Evolutionary conservation across 2,113 vertebrate genomes (phyloP).

Genomic region (Solenodon paradoxus): DNA sequence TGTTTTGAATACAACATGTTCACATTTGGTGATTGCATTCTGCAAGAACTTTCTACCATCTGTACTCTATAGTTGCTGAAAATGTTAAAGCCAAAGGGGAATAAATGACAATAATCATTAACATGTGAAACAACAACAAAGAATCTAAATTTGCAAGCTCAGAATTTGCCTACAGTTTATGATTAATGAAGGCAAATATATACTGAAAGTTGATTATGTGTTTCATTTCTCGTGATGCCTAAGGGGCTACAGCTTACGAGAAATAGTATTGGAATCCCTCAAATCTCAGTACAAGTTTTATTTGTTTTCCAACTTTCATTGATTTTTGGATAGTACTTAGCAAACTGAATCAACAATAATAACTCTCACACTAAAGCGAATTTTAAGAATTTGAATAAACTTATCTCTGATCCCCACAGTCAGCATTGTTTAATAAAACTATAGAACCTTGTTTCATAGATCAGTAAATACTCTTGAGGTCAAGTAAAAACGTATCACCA

Average conservation of each 20-base stretch:
- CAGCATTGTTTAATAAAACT: conserved; percentile 35
- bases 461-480: not conserved
- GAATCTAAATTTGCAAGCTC: conserved; percentile 77
- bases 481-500: not conserved
- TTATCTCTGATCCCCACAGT: conserved; percentile 49
- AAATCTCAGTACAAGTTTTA: conserved; percentile 67
- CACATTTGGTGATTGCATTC: conserved; percentile 75
- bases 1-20: conserved; percentile 73
- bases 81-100: conserved; percentile 67
- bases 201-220: conserved; percentile 80
- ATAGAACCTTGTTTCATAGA: conserved; percentile 8
- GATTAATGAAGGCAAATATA: conserved; percentile 80
- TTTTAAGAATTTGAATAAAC: conserved; percentile 68
- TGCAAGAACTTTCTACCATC: conserved; percentile 77
- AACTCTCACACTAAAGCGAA: conserved; percentile 5
- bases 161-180: conserved; percentile 78
- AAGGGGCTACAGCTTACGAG: conserved; percentile 69
- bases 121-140: conserved; percentile 79
- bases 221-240: conserved; percentile 75
- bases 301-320: conserved; percentile 76
- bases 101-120: conserved; percentile 77
- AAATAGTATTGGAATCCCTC: conserved; percentile 70
- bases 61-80: conserved; percentile 74
- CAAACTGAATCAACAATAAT: conserved; percentile 78
- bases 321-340: conserved; percentile 68